These are phyloP conservation scores for Procavia capensis DNA, from an alignment of 2,113 vertebrate genomes.

Conservation along the genomic window DNA sequence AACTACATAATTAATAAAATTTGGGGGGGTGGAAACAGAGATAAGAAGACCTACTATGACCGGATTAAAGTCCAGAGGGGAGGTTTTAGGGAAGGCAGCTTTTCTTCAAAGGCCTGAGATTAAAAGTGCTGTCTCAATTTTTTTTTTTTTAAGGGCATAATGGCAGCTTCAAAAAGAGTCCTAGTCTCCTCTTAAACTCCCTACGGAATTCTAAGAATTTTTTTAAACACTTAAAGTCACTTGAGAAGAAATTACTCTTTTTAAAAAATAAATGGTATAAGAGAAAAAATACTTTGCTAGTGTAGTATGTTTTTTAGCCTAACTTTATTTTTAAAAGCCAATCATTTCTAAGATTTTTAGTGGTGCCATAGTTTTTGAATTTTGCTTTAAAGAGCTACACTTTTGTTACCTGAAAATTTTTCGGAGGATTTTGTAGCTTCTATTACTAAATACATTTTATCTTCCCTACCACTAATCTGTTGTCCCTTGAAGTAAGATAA, in stretches of 20 bases:
- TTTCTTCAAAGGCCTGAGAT: slow-evolving; percentile 76
- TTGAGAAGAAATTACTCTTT: slow-evolving; percentile 54
- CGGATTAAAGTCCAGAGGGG: slow-evolving; percentile 68
- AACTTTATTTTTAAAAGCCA: slow-evolving; percentile 45
- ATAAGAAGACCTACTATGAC: slow-evolving; percentile 37
- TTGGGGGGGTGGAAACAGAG: slow-evolving; percentile 33
- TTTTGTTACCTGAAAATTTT: slow-evolving; percentile 47
- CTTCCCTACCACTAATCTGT: neutral
- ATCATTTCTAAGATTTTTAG: neutral
- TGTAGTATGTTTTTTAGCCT: neutral
- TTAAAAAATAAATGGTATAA: slow-evolving; percentile 51
- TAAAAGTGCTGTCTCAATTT: slow-evolving; percentile 58
- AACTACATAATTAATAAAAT: slow-evolving; percentile 59
- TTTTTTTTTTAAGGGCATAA: slow-evolving; percentile 61
- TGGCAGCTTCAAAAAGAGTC: slow-evolving; percentile 73
- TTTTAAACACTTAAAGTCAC: slow-evolving; percentile 64
- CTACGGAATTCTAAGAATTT: slow-evolving; percentile 75
- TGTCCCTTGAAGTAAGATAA: slow-evolving; percentile 47
- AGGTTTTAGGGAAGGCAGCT: slow-evolving; percentile 49
- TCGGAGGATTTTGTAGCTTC: neutral
- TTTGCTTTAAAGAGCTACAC: neutral
- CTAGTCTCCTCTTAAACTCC: slow-evolving; percentile 66
- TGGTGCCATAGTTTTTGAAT: neutral
- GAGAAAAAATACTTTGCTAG: slow-evolving; percentile 28
- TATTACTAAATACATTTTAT: neutral